phyloP scores from a whole-genome alignment of 2,113 vertebrate genomes.

The Mastomys natalensis region DNA sequence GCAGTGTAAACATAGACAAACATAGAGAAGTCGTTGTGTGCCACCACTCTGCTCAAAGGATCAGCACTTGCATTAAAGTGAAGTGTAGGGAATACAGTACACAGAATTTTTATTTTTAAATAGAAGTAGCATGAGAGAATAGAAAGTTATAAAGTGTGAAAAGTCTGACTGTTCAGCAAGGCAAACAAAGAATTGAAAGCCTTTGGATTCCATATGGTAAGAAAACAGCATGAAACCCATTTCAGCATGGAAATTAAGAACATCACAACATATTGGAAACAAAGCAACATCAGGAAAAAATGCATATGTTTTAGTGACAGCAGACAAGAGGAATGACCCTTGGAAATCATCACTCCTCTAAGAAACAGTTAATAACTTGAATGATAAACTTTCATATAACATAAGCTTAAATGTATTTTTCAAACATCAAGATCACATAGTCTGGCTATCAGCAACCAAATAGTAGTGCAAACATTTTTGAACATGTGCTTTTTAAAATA shows the following conservation, averaged over 20 bases:
- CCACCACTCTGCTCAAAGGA: background rate
- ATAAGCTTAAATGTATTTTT: slow-evolving; percentile 33
- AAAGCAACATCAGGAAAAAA: slow-evolving; percentile 33
- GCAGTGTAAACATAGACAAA: background rate
- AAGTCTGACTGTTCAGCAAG: background rate
- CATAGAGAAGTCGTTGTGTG: background rate
- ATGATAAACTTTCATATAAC: background rate
- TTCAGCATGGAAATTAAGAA: slow-evolving; percentile 33
- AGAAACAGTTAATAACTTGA: slow-evolving; percentile 56
- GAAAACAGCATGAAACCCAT: background rate
- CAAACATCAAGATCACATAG: slow-evolving; percentile 8
- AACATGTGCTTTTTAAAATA: background rate
- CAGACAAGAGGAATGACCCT: slow-evolving; percentile 1
- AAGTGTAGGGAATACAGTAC: background rate
- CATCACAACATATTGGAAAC: slow-evolving; percentile 25
- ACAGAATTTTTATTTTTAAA: background rate
- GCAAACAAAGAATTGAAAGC: background rate
- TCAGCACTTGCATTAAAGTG: background rate
- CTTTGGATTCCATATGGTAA: slow-evolving; percentile 19
- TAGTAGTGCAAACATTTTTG: background rate
- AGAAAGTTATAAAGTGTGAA: background rate
- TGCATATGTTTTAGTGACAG: slow-evolving; percentile 22
- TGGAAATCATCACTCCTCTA: slow-evolving; percentile 42
- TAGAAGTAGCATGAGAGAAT: background rate
- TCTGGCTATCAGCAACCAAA: background rate